Base-by-base conservation (phyloP, 1,140 invertebrate species). In the Cyrtorhinus lividipennis region DNA sequence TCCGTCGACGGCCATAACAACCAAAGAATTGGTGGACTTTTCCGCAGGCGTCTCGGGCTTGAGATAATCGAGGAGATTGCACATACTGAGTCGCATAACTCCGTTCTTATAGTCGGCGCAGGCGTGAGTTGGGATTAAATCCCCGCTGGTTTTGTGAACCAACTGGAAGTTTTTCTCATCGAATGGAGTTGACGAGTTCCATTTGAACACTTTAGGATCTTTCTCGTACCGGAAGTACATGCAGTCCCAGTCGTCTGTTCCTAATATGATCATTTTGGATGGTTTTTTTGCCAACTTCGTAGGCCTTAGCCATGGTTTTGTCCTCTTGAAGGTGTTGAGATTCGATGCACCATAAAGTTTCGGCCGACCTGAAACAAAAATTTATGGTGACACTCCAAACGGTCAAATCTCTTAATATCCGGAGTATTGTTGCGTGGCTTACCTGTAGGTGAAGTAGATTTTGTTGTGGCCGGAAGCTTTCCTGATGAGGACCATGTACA, bases 371-470 rank as follows among this genome's bases (percentile, higher is more conserved):
- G 48, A 15, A 38, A 38, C n/a, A n/a, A n/a, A n/a, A n/a, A n/a
- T n/a, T n/a, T n/a, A n/a, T n/a, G n/a, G n/a, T n/a, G n/a, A n/a
- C n/a, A n/a, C n/a, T n/a, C n/a, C n/a, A n/a, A n/a, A n/a, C n/a
- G 30, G 30, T 15, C 30, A 38, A 38, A 38, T 38, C 5, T 38
- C 15, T 38, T 15, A 38, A 38, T 38, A 38, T 38, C 30, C n/a
- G n/a, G n/a, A n/a, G n/a, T n/a, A n/a, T n/a, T n/a, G n/a, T n/a
- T n/a, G n/a, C n/a, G n/a, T n/a, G n/a, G n/a, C n/a, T n/a, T 22
- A 53, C 48, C 83, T 67, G 65, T 82, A 83, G 20, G 78, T 81
- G 70, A 83, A 80, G 69, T 79, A 81, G 0, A 83, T 65, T 0
- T 77, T 71, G 24, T 76, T 73, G 24, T 76, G 73, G 25, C 78